phyloP scores from a whole-genome alignment of 1,140 invertebrate genomes.

The Antheraea mylitta region DNA sequence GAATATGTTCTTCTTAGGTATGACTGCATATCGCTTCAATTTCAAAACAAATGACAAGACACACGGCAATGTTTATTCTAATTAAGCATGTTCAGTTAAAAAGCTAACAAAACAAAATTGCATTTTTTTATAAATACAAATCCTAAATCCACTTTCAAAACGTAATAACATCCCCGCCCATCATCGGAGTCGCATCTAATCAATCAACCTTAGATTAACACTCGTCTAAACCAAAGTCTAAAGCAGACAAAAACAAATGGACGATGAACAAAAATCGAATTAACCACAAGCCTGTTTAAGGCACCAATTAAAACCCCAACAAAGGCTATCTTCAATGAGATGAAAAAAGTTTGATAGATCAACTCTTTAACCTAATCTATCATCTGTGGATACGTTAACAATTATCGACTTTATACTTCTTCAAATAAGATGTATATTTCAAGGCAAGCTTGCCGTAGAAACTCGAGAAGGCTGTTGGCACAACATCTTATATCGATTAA shows the following conservation, averaged over 20 bases:
- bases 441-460: conserved; percentile 21
- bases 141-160: conserved; percentile 29
- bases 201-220: conserved; percentile 74
- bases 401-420: conserved; percentile 33
- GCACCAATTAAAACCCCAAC: conserved; percentile 75
- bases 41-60: neutral
- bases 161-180: conserved; percentile 35
- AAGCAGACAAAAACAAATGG: conserved; percentile 66
- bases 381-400: conserved; percentile 24
- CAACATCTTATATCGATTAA: conserved; percentile 78
- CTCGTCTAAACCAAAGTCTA: conserved; percentile 45
- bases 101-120: conserved; percentile 22
- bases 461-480: conserved; percentile 72
- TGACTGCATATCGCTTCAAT: too few relatives aligned
- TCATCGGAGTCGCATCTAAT: conserved; percentile 54
- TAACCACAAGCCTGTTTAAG: conserved; percentile 70
- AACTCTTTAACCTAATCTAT: conserved; percentile 74
- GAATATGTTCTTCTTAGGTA: too few relatives aligned
- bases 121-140: conserved; percentile 24
- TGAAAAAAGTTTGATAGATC: conserved; percentile 74
- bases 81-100: conserved; percentile 3
- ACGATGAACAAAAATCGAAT: conserved; percentile 65
- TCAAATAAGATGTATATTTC: conserved; percentile 29
- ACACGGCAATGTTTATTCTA: neutral
- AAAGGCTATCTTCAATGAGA: conserved; percentile 74